phyloP scores from a whole-genome alignment of 2,797 vertebrate species.

The Smutsia temminckii region DNA sequence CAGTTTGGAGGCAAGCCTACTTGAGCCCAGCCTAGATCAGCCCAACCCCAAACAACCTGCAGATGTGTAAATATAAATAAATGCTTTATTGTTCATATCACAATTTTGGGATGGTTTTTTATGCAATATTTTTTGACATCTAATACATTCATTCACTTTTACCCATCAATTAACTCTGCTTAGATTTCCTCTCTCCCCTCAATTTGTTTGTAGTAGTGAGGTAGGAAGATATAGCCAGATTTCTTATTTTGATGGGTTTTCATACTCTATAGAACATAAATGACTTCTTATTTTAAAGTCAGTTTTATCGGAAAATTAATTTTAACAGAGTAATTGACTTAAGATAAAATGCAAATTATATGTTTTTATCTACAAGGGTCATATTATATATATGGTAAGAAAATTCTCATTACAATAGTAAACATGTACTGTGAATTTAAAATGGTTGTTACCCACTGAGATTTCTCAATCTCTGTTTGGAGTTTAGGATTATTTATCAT shows the following conservation, averaged over 20 bases:
- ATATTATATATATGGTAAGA: conserved; percentile 48
- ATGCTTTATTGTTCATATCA: neutral
- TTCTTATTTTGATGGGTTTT: conserved; percentile 55
- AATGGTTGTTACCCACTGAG: conserved; percentile 56
- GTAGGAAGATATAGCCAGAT: conserved; percentile 20
- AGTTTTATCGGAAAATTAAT: conserved; percentile 69
- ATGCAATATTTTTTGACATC: neutral
- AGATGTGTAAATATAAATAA: neutral
- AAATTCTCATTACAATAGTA: conserved; percentile 61
- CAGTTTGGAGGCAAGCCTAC: neutral
- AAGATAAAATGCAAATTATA: conserved; percentile 55
- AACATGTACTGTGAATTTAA: conserved; percentile 64
- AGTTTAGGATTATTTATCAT: conserved; percentile 67
- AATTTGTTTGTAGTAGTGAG: conserved; percentile 8
- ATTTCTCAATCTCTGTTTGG: conserved; percentile 57
- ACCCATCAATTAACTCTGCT: neutral
- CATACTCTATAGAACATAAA: conserved; percentile 14
- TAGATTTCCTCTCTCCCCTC: neutral
- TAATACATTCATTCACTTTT: conserved; percentile 8
- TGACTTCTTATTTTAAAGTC: conserved; percentile 63
- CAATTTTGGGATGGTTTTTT: neutral
- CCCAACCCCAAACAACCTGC: neutral
- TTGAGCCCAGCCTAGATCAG: neutral
- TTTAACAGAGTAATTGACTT: conserved; percentile 69
- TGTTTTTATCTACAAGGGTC: conserved; percentile 49